A percentile compares a stretch with the other conserved stretches of the same genome.
These are phyloP conservation scores for Caloenas nicobarica DNA, from an alignment of 2,113 vertebrate genomes.

Conservation along the genomic window DNA sequence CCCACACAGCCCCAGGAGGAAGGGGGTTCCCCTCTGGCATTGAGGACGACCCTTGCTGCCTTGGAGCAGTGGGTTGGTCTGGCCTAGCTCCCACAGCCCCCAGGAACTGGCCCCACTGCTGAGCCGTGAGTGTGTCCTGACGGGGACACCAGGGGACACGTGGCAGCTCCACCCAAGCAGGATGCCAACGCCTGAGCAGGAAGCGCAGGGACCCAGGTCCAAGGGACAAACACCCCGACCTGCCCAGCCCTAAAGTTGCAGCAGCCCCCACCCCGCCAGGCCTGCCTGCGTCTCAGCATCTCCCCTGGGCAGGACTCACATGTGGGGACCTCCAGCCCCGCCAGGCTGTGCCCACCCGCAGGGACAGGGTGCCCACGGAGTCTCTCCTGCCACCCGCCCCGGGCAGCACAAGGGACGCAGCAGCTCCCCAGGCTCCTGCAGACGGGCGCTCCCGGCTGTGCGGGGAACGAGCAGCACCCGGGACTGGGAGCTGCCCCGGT, in stretches of 20 bases:
- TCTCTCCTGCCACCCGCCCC: not conserved
- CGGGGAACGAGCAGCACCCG: not conserved
- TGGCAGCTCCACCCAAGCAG: slow-evolving; percentile 47
- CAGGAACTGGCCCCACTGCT: rapidly evolving
- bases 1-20: not conserved
- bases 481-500: not conserved
- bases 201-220: not conserved
- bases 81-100: rapidly evolving
- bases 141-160: not conserved
- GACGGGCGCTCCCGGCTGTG: rapidly evolving
- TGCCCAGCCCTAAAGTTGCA: not conserved
- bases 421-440: not conserved
- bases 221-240: not conserved
- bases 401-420: not conserved
- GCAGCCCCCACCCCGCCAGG: not conserved
- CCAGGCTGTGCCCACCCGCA: not conserved
- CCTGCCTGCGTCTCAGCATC: rapidly evolving
- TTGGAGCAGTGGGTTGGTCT: rapidly evolving
- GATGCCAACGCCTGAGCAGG: slow-evolving; percentile 22
- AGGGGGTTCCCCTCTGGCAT: rapidly evolving
- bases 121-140: rapidly evolving
- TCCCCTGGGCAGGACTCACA: rapidly evolving
- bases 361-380: not conserved
- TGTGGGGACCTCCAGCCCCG: not conserved
- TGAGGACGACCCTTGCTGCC: not conserved